Base-by-base conservation (phyloP, 2,113 vertebrate species). In the Xenopus laevis region DNA sequence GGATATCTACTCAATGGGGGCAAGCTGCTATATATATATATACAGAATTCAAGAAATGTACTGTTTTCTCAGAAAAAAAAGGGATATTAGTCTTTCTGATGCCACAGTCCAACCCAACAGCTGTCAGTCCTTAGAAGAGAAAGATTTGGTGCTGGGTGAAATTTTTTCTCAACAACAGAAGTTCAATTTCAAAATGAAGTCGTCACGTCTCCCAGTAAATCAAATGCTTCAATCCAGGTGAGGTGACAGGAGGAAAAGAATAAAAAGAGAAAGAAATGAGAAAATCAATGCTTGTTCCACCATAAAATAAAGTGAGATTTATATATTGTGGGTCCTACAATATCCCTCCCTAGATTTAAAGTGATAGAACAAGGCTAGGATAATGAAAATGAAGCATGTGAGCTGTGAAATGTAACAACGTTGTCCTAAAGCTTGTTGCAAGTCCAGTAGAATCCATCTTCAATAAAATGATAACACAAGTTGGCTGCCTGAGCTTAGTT, bases 301-400 rank as follows among this genome's bases (percentile, higher is more conserved):
- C 80, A 84, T 91, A 91, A 90, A 92, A 88, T 82, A 87, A 86
- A 85, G 84, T 13, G 83, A 89, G 87, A 86, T 88, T 86, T 87
- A 84, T 82, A 16, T 84, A 86, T 53, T 67, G n/a, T n/a, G 9
- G 27, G 65, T 3, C 30, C 6, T 33, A 58, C 20, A 16, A 65
- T 65, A 40, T 69, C 46, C 23, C 45, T 62, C 27, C 69, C 21
- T 44, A 70, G 74, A 77, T 77, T 77, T 77, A 77, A 77, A 77
- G 66, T 33, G 60, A 77, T 57, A 77, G 66, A 21, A 57, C 46
- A 57, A 70, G 18, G 67, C 50, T 4, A 18, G 65, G 57, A 47
- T 61, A 68, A 68, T 68, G 72, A 74, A 68, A 74, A 68, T 74
- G 72, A 68, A 74, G 61, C 40, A 30, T 58, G 53, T 33, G 40